A percentile compares a stretch with the other conserved stretches of the same genome.
These are phyloP conservation scores for Ficedula albicollis DNA, from an alignment of 2,797 vertebrate genomes.

Conservation along the genomic window DNA sequence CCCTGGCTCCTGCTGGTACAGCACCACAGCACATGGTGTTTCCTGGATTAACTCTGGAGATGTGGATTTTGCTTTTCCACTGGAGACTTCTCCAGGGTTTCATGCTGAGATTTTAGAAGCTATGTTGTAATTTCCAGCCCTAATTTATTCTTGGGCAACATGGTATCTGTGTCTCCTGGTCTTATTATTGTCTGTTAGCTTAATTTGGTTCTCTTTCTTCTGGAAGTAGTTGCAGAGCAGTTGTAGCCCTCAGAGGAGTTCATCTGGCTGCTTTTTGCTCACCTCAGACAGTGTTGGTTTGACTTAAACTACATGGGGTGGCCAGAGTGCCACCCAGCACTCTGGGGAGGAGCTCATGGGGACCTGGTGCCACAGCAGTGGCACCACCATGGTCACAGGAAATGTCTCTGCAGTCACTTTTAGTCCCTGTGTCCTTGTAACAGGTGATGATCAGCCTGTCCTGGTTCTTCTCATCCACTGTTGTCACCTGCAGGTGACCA, in stretches of 20 bases:
- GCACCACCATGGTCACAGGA: not conserved
- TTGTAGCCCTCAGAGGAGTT: not conserved
- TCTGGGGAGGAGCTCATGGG: not conserved
- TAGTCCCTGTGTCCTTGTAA: not conserved
- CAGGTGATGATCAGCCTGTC: not conserved
- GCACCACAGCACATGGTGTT: not conserved
- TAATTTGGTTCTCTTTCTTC: not conserved
- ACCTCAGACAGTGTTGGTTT: not conserved
- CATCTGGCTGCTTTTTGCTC: not conserved
- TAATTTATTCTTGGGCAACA: not conserved
- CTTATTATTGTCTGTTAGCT: not conserved
- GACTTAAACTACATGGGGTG: not conserved
- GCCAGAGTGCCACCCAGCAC: not conserved
- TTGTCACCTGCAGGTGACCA: not conserved
- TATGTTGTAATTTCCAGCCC: not conserved
- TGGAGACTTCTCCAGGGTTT: not conserved
- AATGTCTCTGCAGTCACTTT: not conserved
- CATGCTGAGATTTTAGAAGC: not conserved
- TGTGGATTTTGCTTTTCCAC: not conserved
- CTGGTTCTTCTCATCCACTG: not conserved
- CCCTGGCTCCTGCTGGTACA: not conserved
- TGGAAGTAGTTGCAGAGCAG: not conserved
- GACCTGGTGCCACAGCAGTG: not conserved
- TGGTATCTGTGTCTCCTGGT: not conserved
- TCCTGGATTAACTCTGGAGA: not conserved